These are phyloP conservation scores for Globodera ellingtonae DNA, from an alignment of 1,140 invertebrate species.

Conservation along the genomic window DNA sequence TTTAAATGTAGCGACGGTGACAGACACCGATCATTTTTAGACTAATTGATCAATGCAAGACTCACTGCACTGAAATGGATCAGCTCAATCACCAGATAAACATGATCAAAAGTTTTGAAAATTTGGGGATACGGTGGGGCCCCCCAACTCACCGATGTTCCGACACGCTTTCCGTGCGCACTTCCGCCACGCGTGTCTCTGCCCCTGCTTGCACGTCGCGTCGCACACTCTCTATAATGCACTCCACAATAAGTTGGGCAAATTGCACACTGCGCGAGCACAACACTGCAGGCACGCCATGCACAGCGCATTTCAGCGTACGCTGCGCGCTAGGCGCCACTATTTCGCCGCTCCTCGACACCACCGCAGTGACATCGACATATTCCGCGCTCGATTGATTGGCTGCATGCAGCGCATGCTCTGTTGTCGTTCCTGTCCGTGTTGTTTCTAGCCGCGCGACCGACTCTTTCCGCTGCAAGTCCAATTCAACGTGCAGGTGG, in stretches of 20 bases:
- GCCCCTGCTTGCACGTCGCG: background rate
- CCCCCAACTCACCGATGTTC: slow-evolving; percentile 1
- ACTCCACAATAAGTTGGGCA: slow-evolving; percentile 11
- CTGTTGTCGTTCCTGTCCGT: slow-evolving; percentile 11
- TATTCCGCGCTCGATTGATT: slow-evolving; percentile 31
- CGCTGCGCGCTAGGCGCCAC: background rate
- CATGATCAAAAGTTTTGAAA: too few relatives aligned
- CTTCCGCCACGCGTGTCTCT: slow-evolving; percentile 41
- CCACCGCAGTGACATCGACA: slow-evolving; percentile 39
- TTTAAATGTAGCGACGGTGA: background rate
- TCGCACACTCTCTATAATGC: slow-evolving; percentile 1
- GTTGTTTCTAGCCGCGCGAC: slow-evolving; percentile 1
- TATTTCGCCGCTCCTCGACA: slow-evolving; percentile 34
- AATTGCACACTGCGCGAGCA: background rate
- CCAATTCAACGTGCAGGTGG: background rate
- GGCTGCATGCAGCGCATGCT: slow-evolving; percentile 12
- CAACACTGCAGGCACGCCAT: slow-evolving; percentile 6
- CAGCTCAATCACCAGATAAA: too few relatives aligned
- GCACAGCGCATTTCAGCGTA: slow-evolving; percentile 18
- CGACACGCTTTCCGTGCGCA: slow-evolving; percentile 50
- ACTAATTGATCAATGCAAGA: background rate
- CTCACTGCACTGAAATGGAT: too few relatives aligned
- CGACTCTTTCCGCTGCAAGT: slow-evolving; percentile 23
- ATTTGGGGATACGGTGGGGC: too few relatives aligned
- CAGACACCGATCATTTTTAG: slow-evolving; percentile 4